Percentiles rank a stretch among this genome's conserved stretches.
These are phyloP conservation scores for Hydrotaea diabolus DNA, from an alignment of 2,888 invertebrate species.

Conservation along the genomic window DNA sequence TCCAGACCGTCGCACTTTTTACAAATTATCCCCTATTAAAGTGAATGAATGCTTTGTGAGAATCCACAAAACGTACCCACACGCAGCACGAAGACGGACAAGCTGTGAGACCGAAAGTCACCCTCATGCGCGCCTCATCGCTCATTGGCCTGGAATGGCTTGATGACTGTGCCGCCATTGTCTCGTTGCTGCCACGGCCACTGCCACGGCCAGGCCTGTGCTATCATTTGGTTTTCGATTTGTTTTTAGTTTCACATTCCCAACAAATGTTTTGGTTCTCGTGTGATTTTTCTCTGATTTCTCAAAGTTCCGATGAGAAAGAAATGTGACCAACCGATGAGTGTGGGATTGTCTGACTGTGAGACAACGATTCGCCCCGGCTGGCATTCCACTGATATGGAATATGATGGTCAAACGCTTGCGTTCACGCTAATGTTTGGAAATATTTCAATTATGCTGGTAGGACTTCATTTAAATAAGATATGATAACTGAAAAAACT, in stretches of 20 bases:
- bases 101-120: slow-evolving; percentile 42
- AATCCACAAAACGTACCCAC: slow-evolving; percentile 36
- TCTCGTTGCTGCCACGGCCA: no score
- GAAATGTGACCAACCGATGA: slow-evolving; percentile 8
- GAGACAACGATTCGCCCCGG: neutral
- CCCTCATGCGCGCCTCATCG: slow-evolving; percentile 58
- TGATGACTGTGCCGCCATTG: slow-evolving; percentile 35
- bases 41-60: slow-evolving; percentile 43
- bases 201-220: neutral
- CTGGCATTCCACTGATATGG: slow-evolving; percentile 43
- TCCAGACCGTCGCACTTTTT: neutral
- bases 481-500: no score
- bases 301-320: slow-evolving; percentile 66
- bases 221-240: neutral
- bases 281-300: slow-evolving; percentile 74
- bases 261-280: slow-evolving; percentile 75
- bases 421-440: no score
- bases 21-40: slow-evolving; percentile 31
- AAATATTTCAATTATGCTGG: slow-evolving; percentile 43
- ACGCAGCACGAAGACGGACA: slow-evolving; percentile 30
- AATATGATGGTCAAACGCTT: slow-evolving; percentile 20
- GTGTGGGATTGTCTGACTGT: neutral
- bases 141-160: no score
- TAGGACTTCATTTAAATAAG: neutral
- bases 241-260: slow-evolving; percentile 57